Conservation (phyloP, 2,888 invertebrate species). For the Aleiodes leptofemur region DNA sequence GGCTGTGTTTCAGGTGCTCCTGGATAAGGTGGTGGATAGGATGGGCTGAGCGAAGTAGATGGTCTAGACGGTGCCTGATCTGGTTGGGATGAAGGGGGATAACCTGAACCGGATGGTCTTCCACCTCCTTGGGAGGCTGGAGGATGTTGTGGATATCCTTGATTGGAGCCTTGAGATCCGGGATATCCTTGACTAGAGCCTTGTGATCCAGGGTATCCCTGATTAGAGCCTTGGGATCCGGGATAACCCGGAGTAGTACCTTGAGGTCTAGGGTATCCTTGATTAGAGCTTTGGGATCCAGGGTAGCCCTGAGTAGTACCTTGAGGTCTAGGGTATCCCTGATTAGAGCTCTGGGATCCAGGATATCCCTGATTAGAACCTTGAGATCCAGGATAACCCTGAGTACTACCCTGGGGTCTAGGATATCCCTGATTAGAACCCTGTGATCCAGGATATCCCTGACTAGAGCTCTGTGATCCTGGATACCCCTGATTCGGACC, state of each 20-base stretch:
- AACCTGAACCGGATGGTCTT: not conserved
- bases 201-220: no score
- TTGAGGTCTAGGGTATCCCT: no score
- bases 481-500: not conserved
- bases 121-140: not conserved
- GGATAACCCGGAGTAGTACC: conserved; percentile 51
- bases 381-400: no score
- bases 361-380: no score
- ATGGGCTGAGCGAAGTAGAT: conserved; percentile 60
- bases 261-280: conserved; percentile 45
- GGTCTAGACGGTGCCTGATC: conserved; percentile 49
- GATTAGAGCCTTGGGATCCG: no score
- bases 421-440: no score
- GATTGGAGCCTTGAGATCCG: conserved; percentile 53
- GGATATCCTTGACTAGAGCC: not conserved
- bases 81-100: conserved; percentile 44
- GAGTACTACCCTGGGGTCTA: no score
- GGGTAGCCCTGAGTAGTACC: not conserved
- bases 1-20: conserved; percentile 56
- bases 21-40: conserved; percentile 60
- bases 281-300: conserved; percentile 26
- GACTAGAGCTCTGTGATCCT: no score
- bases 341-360: no score
- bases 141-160: conserved; percentile 56
- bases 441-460: no score